phyloP scores from a whole-genome alignment of 2,797 vertebrate genomes.

The Dendrocincla tyrannina region DNA sequence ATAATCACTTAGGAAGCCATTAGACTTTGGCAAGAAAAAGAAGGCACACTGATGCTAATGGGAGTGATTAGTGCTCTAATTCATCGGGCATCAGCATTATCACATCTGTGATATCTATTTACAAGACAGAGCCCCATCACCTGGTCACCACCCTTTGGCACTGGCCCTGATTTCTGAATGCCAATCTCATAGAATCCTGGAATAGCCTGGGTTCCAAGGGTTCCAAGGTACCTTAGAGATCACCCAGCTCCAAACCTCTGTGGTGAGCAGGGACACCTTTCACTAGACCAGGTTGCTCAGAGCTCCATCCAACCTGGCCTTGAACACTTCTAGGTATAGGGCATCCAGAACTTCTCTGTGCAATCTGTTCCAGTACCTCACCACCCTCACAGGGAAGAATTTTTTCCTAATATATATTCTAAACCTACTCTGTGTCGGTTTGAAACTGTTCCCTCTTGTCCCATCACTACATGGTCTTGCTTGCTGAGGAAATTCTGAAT shows the following conservation, averaged over 20 bases:
- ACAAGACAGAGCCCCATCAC: background rate
- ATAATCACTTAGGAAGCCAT: conserved; percentile 13
- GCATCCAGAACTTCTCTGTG: background rate
- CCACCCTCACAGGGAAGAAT: background rate
- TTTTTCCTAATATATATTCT: background rate
- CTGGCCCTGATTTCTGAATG: background rate
- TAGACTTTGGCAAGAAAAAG: conserved; percentile 32
- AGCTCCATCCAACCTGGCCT: background rate
- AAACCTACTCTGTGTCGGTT: background rate
- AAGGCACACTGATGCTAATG: background rate
- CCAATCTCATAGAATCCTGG: background rate
- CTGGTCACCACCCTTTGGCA: background rate
- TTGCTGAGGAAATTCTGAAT: background rate
- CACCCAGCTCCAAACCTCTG: background rate
- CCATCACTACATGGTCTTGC: background rate
- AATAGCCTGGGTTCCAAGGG: background rate
- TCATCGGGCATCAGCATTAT: background rate
- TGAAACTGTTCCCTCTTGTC: background rate
- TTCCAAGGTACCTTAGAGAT: background rate
- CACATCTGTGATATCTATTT: background rate
- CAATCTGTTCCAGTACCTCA: background rate
- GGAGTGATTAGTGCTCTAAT: conserved; percentile 2
- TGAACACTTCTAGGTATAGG: background rate
- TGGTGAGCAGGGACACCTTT: background rate
- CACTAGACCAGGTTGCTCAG: background rate